phyloP scores from a whole-genome alignment of 1,140 invertebrate species.

The Himalopsyche phryganea region DNA sequence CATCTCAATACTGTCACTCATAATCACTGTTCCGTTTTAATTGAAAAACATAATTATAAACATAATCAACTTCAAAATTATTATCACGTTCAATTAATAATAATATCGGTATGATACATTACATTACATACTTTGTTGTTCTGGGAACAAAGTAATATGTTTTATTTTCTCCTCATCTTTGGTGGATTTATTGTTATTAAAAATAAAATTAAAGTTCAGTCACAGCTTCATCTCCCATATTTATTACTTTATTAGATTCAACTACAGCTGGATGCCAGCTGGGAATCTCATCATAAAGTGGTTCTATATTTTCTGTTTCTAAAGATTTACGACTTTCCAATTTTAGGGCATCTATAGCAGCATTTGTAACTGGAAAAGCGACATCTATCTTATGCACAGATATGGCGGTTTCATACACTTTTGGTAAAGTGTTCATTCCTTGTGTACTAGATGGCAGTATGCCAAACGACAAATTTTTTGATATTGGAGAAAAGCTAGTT shows the following conservation, averaged over 20 bases:
- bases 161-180: too few relatives aligned
- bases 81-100: too few relatives aligned
- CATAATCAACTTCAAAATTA: too few relatives aligned
- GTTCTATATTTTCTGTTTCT: conserved; percentile 37
- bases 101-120: too few relatives aligned
- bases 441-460: conserved; percentile 17
- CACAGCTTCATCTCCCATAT: conserved; percentile 47
- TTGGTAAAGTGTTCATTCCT: conserved; percentile 8
- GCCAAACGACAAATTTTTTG: conserved; percentile 4
- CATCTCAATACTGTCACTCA: too few relatives aligned
- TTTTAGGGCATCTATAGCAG: conserved; percentile 45
- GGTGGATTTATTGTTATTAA: too few relatives aligned
- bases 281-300: conserved; percentile 51
- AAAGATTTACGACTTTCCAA: conserved; percentile 17
- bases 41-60: too few relatives aligned
- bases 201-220: conserved; percentile 50
- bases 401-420: not conserved
- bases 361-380: conserved; percentile 30
- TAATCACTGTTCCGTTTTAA: too few relatives aligned
- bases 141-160: too few relatives aligned
- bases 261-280: conserved; percentile 46
- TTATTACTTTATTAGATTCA: conserved; percentile 44
- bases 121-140: too few relatives aligned
- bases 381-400: conserved; percentile 14
- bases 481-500: conserved; percentile 19